A percentile compares a stretch with the other conserved stretches of the same genome.
phyloP scores from a whole-genome alignment of 2,888 invertebrate species.

The Anthophora plumipes region DNA sequence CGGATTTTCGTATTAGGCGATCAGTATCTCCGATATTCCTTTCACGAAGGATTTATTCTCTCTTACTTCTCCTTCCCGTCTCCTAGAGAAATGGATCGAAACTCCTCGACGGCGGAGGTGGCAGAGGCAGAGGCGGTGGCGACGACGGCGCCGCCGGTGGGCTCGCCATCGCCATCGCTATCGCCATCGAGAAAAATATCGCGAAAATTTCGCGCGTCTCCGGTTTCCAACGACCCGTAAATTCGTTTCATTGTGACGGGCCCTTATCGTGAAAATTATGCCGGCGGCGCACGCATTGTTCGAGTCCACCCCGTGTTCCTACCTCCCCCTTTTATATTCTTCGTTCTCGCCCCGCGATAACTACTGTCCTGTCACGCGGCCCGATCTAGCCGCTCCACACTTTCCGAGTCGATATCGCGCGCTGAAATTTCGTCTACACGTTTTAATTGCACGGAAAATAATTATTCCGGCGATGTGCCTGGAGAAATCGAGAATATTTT shows the following conservation, averaged over 20 bases:
- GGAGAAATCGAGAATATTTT: neutral
- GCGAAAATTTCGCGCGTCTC: constrained; percentile 50
- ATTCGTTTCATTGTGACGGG: constrained; percentile 51
- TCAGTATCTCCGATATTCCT: constrained; percentile 33
- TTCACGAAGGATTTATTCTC: constrained; percentile 17
- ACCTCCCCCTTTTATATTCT: constrained; percentile 11
- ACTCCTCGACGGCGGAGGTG: constrained; percentile 38
- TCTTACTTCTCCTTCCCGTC: neutral
- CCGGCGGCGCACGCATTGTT: constrained; percentile 42
- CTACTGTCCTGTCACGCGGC: constrained; percentile 10
- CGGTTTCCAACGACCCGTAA: constrained; percentile 49
- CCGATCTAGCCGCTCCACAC: neutral
- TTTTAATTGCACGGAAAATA: neutral
- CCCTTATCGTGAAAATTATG: constrained; percentile 50
- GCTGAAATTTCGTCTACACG: neutral
- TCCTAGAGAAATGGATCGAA: constrained; percentile 42
- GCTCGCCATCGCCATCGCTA: no score
- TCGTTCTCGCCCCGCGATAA: constrained; percentile 2
- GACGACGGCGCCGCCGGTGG: no score
- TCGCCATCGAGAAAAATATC: constrained; percentile 29
- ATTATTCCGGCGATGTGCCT: neutral
- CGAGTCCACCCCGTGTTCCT: neutral
- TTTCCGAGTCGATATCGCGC: neutral
- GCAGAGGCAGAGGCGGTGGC: no score
- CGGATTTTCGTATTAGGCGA: constrained; percentile 31